phyloP scores from a whole-genome alignment of 2,797 vertebrate species.

The Gymnothorax javanicus region DNA sequence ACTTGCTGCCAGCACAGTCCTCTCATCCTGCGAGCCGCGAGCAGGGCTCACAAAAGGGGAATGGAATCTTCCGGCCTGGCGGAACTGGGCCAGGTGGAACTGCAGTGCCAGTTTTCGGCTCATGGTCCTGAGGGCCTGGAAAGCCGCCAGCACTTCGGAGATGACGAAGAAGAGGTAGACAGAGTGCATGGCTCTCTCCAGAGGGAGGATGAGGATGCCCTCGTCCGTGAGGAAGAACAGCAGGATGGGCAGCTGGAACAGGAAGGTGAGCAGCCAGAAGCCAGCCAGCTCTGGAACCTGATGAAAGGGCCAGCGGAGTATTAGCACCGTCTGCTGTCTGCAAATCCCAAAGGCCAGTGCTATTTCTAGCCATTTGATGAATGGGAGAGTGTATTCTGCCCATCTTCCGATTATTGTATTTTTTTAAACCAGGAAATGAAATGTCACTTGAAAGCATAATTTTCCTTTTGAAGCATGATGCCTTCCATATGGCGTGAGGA shows the following conservation, averaged over 20 bases:
- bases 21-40: slow-evolving; percentile 53
- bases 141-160: slow-evolving; percentile 68
- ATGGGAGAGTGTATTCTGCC: slow-evolving; percentile 4
- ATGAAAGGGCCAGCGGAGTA: slow-evolving; percentile 34
- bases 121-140: slow-evolving; percentile 74
- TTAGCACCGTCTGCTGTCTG: neutral
- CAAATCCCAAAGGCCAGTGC: neutral
- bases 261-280: slow-evolving; percentile 82
- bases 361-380: neutral
- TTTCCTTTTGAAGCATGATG: neutral
- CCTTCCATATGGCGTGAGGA: neutral
- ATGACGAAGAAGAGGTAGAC: slow-evolving; percentile 75
- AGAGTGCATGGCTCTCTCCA: slow-evolving; percentile 76
- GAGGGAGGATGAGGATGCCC: slow-evolving; percentile 70
- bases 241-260: slow-evolving; percentile 82
- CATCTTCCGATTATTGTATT: neutral
- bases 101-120: slow-evolving; percentile 75
- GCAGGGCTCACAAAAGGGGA: slow-evolving; percentile 52
- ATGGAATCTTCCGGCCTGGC: slow-evolving; percentile 51
- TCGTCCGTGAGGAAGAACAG: slow-evolving; percentile 84
- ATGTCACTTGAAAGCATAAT: neutral
- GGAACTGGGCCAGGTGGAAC: slow-evolving; percentile 76
- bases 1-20: slow-evolving; percentile 63
- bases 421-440: slow-evolving; percentile 10
- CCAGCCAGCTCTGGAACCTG: slow-evolving; percentile 85